Base-by-base conservation (phyloP, 2,797 vertebrate genomes). In the Trachops cirrhosus region DNA sequence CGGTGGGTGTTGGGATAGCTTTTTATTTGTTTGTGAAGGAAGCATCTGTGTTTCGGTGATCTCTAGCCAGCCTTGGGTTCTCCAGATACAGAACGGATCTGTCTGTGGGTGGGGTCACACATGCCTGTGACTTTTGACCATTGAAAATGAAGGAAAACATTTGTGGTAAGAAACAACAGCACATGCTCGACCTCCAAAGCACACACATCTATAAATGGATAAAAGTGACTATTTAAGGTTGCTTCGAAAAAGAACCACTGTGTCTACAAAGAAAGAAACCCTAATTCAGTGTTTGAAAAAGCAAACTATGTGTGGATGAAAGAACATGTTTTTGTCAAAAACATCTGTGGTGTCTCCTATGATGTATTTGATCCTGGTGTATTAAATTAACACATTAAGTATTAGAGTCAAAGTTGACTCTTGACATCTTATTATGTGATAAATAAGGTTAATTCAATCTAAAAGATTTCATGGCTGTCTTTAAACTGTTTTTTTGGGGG, bases 141-240 rank as follows among this genome's bases (percentile, higher is more conserved):
- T 96, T 98, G 97, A 97, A 98, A 98, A 96, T 0, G 91, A 98
- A 98, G 96, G 95, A 98, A 98, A 98, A 98, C 98, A 98, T 98
- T 98, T 98, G 97, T 98, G 98, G 97, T 98, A 95, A 98, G 96
- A 98, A 98, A 98, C 98, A 98, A 97, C 97, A 97, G 97, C 91
- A 90, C 86, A 97, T 96, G 96, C 95, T 97, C 97, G 97, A 98
- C 97, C 96, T 98, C 97, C 96, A 97, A 98, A 98, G 95, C 94
- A 95, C 93, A 97, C 96, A 87, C 94, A 94, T 98, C 98, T 98
- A 98, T 98, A 98, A 98, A 98, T 98, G 98, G 97, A 98, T 98
- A 98, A 98, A 98, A 98, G 97, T 97, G 93, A 97, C 98, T 98
- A 98, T 98, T 98, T 98, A 98, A 98, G 98, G 97, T 98, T 98